A percentile compares a stretch with the other conserved stretches of the same genome.
Conservation (phyloP, 2,888 invertebrate species). For the Eupithecia vulgata region DNA sequence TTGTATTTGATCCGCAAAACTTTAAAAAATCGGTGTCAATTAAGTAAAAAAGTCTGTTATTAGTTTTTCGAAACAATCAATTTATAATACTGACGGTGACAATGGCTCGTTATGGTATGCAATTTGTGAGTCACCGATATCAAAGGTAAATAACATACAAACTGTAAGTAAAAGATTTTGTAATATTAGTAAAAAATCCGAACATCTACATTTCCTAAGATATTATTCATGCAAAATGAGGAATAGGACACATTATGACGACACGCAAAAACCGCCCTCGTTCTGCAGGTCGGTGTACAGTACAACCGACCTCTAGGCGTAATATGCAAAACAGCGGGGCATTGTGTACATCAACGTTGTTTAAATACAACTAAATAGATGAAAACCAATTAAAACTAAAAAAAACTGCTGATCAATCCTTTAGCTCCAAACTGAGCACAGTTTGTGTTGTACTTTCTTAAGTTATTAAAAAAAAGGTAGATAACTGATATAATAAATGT, state of each 20-base stretch:
- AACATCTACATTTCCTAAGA: conserved; percentile 9
- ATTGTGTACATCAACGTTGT: conserved; percentile 30
- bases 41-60: too few species aligned
- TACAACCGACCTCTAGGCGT: conserved; percentile 15
- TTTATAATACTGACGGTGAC: not conserved
- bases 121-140: not conserved
- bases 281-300: conserved; percentile 36
- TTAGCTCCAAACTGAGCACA: not conserved
- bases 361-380: conserved; percentile 2
- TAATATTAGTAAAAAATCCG: not conserved
- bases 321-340: conserved; percentile 36
- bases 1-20: too few species aligned
- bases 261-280: conserved; percentile 39
- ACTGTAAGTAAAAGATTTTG: not conserved
- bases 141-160: not conserved
- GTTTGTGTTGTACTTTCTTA: too few species aligned
- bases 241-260: conserved; percentile 41
- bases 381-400: not conserved
- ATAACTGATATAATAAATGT: too few species aligned
- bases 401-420: not conserved
- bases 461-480: too few species aligned
- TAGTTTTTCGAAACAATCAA: not conserved
- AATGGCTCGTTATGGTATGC: not conserved
- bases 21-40: too few species aligned
- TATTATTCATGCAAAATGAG: conserved; percentile 36